Conservation (phyloP, 2,888 invertebrate species). For the Antheraea assamensis region DNA sequence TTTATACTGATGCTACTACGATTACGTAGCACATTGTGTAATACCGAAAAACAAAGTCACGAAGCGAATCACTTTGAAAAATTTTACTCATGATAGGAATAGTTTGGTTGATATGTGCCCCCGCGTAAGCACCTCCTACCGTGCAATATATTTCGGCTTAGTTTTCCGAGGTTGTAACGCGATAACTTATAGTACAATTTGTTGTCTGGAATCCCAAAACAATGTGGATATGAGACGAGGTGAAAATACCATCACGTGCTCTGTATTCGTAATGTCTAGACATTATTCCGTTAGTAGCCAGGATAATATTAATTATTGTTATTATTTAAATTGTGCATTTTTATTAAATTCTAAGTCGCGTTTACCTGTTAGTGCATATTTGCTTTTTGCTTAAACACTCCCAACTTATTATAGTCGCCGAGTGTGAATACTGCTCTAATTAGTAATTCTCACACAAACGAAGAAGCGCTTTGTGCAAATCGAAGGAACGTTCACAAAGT, state of each 20-base stretch:
- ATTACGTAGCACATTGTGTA: too few species aligned
- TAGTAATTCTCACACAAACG: too few species aligned
- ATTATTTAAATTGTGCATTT: too few species aligned
- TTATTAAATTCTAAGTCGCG: too few species aligned
- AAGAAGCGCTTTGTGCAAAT: too few species aligned
- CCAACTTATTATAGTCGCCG: too few species aligned
- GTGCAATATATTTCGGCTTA: not conserved
- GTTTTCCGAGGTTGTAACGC: conserved; percentile 38
- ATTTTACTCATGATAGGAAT: not conserved
- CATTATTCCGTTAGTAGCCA: not conserved
- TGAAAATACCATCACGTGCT: not conserved
- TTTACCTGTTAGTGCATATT: too few species aligned
- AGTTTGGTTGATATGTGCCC: not conserved
- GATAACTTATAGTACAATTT: conserved; percentile 64
- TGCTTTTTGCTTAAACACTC: too few species aligned
- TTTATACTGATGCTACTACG: too few species aligned
- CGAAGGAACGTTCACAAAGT: too few species aligned
- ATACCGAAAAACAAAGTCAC: not conserved
- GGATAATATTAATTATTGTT: too few species aligned
- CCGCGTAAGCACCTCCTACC: not conserved
- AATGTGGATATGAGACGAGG: not conserved
- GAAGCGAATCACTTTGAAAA: not conserved
- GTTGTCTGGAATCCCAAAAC: conserved; percentile 46
- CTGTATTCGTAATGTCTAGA: not conserved
- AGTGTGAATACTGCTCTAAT: too few species aligned